phyloP scores from a whole-genome alignment of 2,888 invertebrate genomes.

The Polylopha cassiicola region DNA sequence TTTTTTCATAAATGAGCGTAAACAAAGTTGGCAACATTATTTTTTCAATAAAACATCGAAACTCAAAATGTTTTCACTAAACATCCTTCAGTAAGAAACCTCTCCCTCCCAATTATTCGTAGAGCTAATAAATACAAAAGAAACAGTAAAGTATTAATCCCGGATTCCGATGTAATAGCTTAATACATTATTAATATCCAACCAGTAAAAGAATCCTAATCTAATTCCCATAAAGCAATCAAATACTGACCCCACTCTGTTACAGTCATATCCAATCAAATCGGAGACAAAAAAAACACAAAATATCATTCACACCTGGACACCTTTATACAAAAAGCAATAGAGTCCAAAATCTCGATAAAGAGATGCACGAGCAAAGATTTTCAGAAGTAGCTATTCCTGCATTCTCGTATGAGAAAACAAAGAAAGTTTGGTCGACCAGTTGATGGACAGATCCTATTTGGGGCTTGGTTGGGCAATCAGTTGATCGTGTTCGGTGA shows the following conservation, averaged over 20 bases:
- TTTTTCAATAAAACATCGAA: no score
- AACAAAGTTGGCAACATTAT: no score
- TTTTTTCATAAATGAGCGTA: no score
- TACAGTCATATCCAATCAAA: slow-evolving; percentile 55
- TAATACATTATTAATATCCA: slow-evolving; percentile 37
- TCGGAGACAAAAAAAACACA: slow-evolving; percentile 19
- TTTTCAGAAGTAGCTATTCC: slow-evolving; percentile 29
- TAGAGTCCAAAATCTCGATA: slow-evolving; percentile 7
- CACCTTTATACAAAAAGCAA: not conserved
- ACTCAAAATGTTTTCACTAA: no score
- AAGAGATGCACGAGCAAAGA: no score
- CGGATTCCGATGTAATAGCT: no score
- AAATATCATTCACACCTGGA: slow-evolving; percentile 1
- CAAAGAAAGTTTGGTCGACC: slow-evolving; percentile 34
- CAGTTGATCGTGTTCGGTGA: slow-evolving; percentile 6
- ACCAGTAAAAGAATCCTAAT: slow-evolving; percentile 39
- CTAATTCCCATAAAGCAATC: slow-evolving; percentile 45
- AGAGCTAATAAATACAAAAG: no score
- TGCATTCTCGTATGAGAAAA: slow-evolving; percentile 30
- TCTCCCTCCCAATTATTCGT: no score
- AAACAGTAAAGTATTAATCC: no score
- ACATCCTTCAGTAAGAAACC: no score
- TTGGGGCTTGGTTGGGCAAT: slow-evolving; percentile 25
- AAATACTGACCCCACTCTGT: slow-evolving; percentile 46
- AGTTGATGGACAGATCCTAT: slow-evolving; percentile 36